Conservation (phyloP, 2,113 vertebrate genomes). For the Raja brachyura region DNA sequence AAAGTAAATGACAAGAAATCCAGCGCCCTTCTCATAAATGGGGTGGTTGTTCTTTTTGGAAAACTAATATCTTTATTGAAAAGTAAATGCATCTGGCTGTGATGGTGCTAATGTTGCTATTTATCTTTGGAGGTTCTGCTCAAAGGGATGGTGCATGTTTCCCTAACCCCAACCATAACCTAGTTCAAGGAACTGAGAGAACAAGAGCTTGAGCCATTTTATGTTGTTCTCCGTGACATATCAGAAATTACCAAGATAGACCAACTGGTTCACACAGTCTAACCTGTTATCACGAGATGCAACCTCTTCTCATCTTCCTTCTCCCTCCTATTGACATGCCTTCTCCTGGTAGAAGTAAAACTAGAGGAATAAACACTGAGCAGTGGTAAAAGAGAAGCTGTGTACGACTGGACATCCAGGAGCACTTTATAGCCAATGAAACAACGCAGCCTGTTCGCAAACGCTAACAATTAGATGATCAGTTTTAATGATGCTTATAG, state of each 20-base stretch:
- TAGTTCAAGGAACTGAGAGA: neutral
- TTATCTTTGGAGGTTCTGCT: neutral
- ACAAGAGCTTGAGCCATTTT: neutral
- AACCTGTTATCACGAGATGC: neutral
- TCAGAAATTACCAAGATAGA: neutral
- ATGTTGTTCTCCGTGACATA: neutral
- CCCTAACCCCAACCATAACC: neutral
- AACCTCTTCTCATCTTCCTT: neutral
- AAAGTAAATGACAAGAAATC: neutral
- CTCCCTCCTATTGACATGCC: neutral
- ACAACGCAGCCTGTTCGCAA: too few species aligned
- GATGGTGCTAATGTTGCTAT: neutral
- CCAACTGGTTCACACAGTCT: neutral
- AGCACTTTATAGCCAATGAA: too few species aligned
- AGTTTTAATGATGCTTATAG: too few species aligned
- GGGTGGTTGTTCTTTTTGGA: neutral
- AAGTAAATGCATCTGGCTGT: neutral
- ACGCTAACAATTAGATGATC: too few species aligned
- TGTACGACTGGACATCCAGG: too few species aligned
- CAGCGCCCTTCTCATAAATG: neutral
- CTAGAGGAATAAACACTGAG: neutral
- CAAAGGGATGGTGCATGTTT: neutral
- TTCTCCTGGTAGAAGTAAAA: neutral
- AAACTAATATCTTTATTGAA: neutral
- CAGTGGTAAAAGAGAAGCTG: neutral